These are phyloP conservation scores for Plodia interpunctella DNA, from an alignment of 1,140 invertebrate genomes.

Conservation along the genomic window DNA sequence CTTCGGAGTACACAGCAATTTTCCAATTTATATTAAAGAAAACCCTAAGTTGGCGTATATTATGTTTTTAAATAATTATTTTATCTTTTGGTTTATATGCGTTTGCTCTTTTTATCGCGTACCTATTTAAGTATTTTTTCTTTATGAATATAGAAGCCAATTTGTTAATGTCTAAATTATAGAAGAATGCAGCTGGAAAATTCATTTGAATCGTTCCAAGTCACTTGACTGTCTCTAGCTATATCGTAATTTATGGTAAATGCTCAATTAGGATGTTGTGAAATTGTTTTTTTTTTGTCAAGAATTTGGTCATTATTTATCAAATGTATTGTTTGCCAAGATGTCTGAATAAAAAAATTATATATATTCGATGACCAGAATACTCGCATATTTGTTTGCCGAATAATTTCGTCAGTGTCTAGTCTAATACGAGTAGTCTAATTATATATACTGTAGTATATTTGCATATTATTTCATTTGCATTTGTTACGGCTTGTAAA, in stretches of 20 bases:
- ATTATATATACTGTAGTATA: too few species aligned
- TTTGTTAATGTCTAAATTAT: background rate
- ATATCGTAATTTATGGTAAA: background rate
- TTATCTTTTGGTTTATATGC: background rate
- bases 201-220: background rate
- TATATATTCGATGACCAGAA: too few species aligned
- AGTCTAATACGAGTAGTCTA: too few species aligned
- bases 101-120: background rate
- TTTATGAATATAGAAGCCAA: background rate
- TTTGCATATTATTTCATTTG: too few species aligned
- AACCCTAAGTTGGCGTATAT: background rate
- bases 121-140: background rate
- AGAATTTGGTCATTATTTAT: too few species aligned
- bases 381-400: too few species aligned
- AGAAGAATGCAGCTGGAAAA: background rate
- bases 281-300: too few species aligned
- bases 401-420: too few species aligned
- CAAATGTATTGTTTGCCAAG: too few species aligned
- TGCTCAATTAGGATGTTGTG: background rate
- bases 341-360: too few species aligned
- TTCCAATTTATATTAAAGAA: slow-evolving; percentile 4
- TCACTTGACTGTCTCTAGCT: background rate
- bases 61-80: background rate
- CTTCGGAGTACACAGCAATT: slow-evolving; percentile 28
- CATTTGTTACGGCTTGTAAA: too few species aligned